phyloP scores from a whole-genome alignment of 1,140 invertebrate genomes.

The Hydropsyche tenuis region DNA sequence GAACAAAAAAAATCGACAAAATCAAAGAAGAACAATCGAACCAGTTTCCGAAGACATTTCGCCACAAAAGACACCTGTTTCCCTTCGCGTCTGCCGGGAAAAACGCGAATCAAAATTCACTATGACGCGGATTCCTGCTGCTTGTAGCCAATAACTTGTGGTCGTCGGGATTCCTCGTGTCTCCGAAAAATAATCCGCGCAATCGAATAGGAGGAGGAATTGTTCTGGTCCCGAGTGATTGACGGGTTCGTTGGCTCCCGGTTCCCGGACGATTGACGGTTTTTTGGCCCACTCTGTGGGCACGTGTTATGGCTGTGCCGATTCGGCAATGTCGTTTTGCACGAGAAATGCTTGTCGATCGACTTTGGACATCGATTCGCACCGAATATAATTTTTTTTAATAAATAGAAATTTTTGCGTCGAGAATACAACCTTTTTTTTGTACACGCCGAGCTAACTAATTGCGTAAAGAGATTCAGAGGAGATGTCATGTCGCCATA shows the following conservation, averaged over 20 bases:
- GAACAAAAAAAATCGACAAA: too few species aligned
- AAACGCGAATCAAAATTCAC: slow-evolving; percentile 40
- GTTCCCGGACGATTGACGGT: slow-evolving; percentile 30
- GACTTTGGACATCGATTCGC: too few species aligned
- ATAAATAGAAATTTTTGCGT: too few species aligned
- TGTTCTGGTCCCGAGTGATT: slow-evolving; percentile 26
- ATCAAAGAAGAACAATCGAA: slow-evolving; percentile 12
- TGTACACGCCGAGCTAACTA: neutral
- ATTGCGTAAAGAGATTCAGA: neutral
- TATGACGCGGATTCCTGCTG: slow-evolving; percentile 33
- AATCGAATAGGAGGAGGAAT: slow-evolving; percentile 37
- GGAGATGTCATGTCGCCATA: neutral
- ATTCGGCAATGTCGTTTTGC: too few species aligned
- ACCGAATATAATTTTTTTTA: too few species aligned
- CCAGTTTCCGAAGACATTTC: slow-evolving; percentile 30
- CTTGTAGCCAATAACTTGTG: slow-evolving; percentile 41
- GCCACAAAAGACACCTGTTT: slow-evolving; percentile 27
- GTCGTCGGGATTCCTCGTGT: neutral
- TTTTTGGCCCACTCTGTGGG: neutral
- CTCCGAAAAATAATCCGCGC: slow-evolving; percentile 31
- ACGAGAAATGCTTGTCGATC: too few species aligned
- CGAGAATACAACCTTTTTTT: neutral
- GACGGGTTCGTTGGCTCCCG: slow-evolving; percentile 37
- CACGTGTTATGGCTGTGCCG: neutral
- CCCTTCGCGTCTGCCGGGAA: slow-evolving; percentile 35